A percentile compares a stretch with the other conserved stretches of the same genome.
Conservation (phyloP, 2,797 vertebrate genomes). For the Rhinatrema bivittatum region DNA sequence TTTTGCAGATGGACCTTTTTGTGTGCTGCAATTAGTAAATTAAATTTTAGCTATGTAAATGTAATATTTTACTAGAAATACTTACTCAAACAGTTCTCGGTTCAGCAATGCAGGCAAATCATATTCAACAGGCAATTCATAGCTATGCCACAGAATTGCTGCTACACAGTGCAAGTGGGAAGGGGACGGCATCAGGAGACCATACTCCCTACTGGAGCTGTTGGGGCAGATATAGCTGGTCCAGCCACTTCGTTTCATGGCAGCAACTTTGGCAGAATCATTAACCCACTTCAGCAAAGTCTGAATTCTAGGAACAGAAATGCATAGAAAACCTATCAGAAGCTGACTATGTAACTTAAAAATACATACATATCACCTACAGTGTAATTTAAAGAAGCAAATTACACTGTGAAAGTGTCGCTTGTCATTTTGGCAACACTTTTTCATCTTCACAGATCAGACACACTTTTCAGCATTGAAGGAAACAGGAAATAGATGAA, state of each 20-base stretch:
- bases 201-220: constrained; percentile 77
- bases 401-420: neutral
- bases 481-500: too few species aligned
- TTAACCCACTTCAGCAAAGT: constrained; percentile 95
- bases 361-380: too few species aligned
- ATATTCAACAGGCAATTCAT: constrained; percentile 90
- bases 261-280: constrained; percentile 86
- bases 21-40: too few species aligned
- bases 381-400: too few species aligned
- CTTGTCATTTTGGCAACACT: too few species aligned
- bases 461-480: too few species aligned
- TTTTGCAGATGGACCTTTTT: too few species aligned
- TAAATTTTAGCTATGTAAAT: too few species aligned
- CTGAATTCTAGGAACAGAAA: constrained; percentile 77
- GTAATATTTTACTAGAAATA: too few species aligned
- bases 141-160: constrained; percentile 95
- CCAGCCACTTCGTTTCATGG: constrained; percentile 74
- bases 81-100: constrained; percentile 95
- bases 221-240: constrained; percentile 63
- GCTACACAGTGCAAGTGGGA: constrained; percentile 96
- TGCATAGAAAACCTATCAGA: too few species aligned
- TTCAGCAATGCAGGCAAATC: constrained; percentile 85
- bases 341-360: too few species aligned
- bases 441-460: too few species aligned
- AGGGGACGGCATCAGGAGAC: constrained; percentile 94